Evolutionary conservation across 2,888 invertebrate species (phyloP).

Genomic region (Cataglyphis rosenhaueri): DNA sequence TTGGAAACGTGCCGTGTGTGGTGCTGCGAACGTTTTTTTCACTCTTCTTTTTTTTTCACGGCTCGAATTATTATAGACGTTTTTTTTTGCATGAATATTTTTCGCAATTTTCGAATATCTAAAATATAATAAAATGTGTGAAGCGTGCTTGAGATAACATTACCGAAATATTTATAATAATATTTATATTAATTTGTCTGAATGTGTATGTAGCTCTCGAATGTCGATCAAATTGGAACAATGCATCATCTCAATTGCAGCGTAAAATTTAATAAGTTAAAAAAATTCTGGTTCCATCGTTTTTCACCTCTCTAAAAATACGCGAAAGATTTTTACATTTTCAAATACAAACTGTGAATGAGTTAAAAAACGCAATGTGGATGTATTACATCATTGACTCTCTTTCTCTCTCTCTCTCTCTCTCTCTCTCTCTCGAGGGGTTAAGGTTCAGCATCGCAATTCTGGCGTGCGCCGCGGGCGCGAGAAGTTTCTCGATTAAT

Average conservation of each 20-base stretch:
- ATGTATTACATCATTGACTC: neutral
- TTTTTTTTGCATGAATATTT: neutral
- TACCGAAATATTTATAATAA: conserved; percentile 20
- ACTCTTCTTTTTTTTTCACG: conserved; percentile 15
- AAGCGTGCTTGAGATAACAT: neutral
- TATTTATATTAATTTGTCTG: conserved; percentile 2
- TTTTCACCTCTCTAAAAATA: neutral
- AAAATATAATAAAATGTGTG: neutral
- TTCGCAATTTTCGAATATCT: neutral
- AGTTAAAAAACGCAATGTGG: conserved; percentile 20
- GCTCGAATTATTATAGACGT: conserved; percentile 19
- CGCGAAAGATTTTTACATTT: neutral
- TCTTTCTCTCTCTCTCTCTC: too few relatives aligned
- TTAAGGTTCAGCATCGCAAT: conserved; percentile 33
- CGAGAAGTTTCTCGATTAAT: conserved; percentile 51
- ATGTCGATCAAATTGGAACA: conserved; percentile 2
- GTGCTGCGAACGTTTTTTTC: conserved; percentile 19
- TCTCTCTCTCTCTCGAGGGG: neutral
- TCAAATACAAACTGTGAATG: neutral
- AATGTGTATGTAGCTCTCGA: neutral
- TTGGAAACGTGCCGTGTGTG: conserved; percentile 44
- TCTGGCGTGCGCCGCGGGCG: conserved; percentile 19
- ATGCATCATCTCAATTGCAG: neutral
- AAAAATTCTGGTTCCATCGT: neutral
- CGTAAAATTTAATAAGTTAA: conserved; percentile 27